Base-by-base conservation (phyloP, 2,113 vertebrate species). In the Anarrhichthys ocellatus region DNA sequence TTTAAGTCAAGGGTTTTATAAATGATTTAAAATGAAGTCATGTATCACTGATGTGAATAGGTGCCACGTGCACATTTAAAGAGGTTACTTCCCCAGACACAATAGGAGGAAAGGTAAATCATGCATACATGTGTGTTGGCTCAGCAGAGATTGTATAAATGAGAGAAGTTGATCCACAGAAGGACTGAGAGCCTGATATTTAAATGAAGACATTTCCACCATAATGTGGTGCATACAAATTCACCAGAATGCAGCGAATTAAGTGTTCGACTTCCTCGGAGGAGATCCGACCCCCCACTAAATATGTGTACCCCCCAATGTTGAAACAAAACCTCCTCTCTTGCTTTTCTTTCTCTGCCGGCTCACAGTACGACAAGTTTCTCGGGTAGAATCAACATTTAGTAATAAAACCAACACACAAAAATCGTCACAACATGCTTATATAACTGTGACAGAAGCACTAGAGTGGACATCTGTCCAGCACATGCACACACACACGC, bases 401-500 rank as follows among this genome's bases (percentile, higher is more conserved):
- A 42, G 65, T 46, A n/a, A 82, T 64, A 29, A 40, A 76, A 71
- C 72, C 46, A 38, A 74, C 40, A 64, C 27, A 70, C 22, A 6
- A 18, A 62, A 58, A 48, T 20, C 46, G 14, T 40, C 52, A 63
- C 32, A 15, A 56, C 11, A 62, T 61, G 59, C 38, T 78, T 77
- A 83, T 59, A 76, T 73, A 74, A 83, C 76, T 42, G 32, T 17
- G 27, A 78, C 17, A 64, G 32, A 71, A 20, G 34, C 38, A 38
- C 64, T 46, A 10, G 38, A 79, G 38, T 56, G 29, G 58, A 29
- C 27, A 74, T 63, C 17, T 44, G 54, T 69, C 15, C 18, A 27
- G 22, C 29, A 34, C 46, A 48, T 44, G 61, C 42, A 65, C 50
- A 64, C 56, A 58, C 27, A 46, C 65, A 54, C 61, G 40, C 67